Evolutionary conservation across 2,797 vertebrate genomes (phyloP), one percentile per base, ranked within the genome.

Genomic region (Myioborus melanocephalus): DNA sequence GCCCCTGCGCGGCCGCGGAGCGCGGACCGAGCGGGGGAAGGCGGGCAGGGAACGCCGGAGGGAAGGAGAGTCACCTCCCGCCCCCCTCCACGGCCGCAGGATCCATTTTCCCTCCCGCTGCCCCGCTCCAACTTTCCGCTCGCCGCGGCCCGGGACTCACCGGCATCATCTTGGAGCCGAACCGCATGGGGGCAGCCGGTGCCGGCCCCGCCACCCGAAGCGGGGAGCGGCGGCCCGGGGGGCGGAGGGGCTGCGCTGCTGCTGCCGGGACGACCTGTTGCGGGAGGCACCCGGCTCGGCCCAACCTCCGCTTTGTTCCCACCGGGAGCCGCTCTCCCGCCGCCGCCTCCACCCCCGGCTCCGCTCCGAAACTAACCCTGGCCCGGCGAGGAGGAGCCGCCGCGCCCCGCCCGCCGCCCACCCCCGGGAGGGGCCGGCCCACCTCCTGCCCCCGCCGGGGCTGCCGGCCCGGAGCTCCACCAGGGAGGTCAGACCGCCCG

Each of bases 131-230:
- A 85, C 78, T 87, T 89, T 80, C 57, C 15, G 53, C 43, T 39
- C 39, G 18, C 65, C 22, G 77, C 35, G 82, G 46, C 55, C 68
- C 26, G 27, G 53, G 83, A 98, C 99, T 99, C 95, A 99, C 99
- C 98, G 99, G 99, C 99, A 99, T 99, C 99, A 99, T 99, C 94
- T 98, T 99, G 98, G 98, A 98, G 96, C 98, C 98, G 98, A 99
- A 98, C 97, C 98, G 98, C 99, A 99, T 99, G 98, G 98, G 98
- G 95, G 97, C 98, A 76, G 82, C 81, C 19, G 83, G 83, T 55
- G 68, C 87, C 71, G 32, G 75, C 65, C 59, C 84, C 77, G 16
- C 60, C 63, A 57, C 82, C 84, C 46, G 46, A 52, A 87, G 63
- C 90, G 90, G 68, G 87, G 70, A n/a, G 63, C 72, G 46, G 41